Base-by-base conservation (phyloP, 1,140 invertebrate genomes). In the Anastatus disparis region DNA sequence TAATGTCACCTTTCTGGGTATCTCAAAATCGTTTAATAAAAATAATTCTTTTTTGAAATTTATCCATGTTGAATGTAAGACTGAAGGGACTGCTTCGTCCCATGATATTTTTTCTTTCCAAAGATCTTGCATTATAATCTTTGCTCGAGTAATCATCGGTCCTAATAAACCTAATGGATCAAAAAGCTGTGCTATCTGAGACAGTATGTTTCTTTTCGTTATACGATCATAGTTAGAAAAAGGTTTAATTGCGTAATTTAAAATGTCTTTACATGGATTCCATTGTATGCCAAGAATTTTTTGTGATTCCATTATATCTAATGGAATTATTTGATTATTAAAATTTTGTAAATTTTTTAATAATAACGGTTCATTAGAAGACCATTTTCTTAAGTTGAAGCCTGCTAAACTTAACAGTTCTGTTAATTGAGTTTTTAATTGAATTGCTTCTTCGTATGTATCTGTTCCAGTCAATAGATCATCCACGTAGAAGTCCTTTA, bases 91-190 rank as follows among this genome's bases (percentile, higher is more conserved):
- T 2, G 22, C 17, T n/a, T 71, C 48, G 46, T 75, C 76, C 72
- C 74, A 75, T 2, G 38, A 42, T 15, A 62, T 0, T 48, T 71
- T 62, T 4, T 38, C 2, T 35, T 67, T 71, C 74, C 76, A 75
- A 15, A 75, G 17, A 6, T 74, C 63, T 50, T 77, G 72, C 56
- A 77, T 58, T 2, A 75, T 53, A 15, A 76, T 76, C 63, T 76
- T 77, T 1, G 61, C 53, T 4, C 1, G 40, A 20, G 74, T 66
- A n/a, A 74, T 59, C 1, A 69, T 56, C 3, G 74, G 73, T 6
- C 63, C 46, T 1, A 76, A 46, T 62, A 71, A 68, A 0, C 74
- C 76, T 1, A 73, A 31, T 0, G 74, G 74, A 56, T 77, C 74
- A 42, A 71, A 76, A n/a, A 77, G 40, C 27, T 69, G 40, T 13